Evolutionary conservation across 2,113 vertebrate genomes (phyloP).

Genomic region (Cololabis saira): DNA sequence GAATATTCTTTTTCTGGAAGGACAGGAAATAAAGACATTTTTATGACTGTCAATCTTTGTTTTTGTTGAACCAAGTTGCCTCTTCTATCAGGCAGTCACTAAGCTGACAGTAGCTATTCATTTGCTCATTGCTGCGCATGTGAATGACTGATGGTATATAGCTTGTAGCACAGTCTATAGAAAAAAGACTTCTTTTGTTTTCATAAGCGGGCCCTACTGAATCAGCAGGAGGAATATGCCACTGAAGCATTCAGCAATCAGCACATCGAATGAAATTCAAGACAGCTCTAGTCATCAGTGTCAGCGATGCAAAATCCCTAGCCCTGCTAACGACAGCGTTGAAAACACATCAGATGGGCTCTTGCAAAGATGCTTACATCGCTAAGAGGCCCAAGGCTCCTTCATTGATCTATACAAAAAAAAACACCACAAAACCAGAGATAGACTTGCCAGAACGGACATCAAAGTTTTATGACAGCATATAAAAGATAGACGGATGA

Average conservation of each 20-base stretch:
- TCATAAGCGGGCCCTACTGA: conserved; percentile 2
- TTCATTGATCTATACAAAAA: conserved; percentile 41
- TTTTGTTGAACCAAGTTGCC: conserved; percentile 11
- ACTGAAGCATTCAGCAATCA: conserved; percentile 26
- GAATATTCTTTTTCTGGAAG: conserved; percentile 7
- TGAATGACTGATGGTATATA: conserved; percentile 29
- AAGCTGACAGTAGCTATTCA: conserved; percentile 43
- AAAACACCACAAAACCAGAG: conserved; percentile 34
- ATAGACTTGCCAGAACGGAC: conserved; percentile 19
- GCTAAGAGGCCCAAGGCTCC: conserved; percentile 21
- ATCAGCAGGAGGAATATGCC: conserved; percentile 16
- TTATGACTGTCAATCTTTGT: conserved; percentile 33
- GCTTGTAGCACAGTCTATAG: conserved; percentile 15
- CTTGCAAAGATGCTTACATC: conserved; percentile 7
- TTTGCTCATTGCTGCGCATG: conserved; percentile 13
- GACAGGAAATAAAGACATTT: conserved; percentile 20
- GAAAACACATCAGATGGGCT: neutral
- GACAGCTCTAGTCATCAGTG: conserved; percentile 11
- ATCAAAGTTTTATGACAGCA: conserved; percentile 37
- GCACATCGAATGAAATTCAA: conserved; percentile 28
- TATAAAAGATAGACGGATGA: conserved; percentile 44
- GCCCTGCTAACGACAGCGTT: conserved; percentile 7
- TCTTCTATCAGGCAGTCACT: conserved; percentile 27
- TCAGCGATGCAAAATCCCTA: conserved; percentile 17
- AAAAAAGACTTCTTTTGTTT: conserved; percentile 42